Percentiles rank a stretch among this genome's conserved stretches.
Conservation (phyloP, 1,140 invertebrate species). For the Drosophila parabipectinata region DNA sequence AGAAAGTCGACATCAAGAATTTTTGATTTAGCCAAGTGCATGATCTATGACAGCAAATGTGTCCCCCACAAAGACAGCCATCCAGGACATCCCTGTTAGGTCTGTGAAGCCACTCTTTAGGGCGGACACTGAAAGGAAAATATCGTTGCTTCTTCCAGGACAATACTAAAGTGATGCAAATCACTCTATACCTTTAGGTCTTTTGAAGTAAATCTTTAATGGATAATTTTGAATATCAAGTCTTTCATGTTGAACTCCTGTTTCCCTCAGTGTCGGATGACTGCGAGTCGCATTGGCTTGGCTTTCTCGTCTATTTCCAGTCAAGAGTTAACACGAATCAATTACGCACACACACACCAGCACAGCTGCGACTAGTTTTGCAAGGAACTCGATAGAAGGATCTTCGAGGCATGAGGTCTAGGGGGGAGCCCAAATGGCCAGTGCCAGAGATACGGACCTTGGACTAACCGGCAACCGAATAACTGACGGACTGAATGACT, state of each 20-base stretch:
- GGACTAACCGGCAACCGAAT: slow-evolving; percentile 11
- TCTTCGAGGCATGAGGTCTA: background rate
- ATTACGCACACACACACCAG: slow-evolving; percentile 56
- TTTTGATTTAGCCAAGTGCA: slow-evolving; percentile 82
- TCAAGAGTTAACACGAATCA: slow-evolving; percentile 82
- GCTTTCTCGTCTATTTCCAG: slow-evolving; percentile 78
- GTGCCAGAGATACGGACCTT: slow-evolving; percentile 24
- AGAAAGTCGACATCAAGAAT: slow-evolving; percentile 72
- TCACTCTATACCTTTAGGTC: no score
- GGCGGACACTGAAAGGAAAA: slow-evolving; percentile 22
- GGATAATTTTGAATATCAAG: background rate
- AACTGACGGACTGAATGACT: slow-evolving; percentile 5
- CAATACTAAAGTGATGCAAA: background rate
- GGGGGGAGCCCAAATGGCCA: slow-evolving; percentile 18
- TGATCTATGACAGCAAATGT: slow-evolving; percentile 81
- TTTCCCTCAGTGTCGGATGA: slow-evolving; percentile 40
- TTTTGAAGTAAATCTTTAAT: background rate
- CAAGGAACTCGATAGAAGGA: slow-evolving; percentile 35
- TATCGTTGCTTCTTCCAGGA: background rate
- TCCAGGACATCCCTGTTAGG: slow-evolving; percentile 19
- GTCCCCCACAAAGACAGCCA: slow-evolving; percentile 64
- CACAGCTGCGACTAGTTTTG: slow-evolving; percentile 44
- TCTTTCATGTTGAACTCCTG: background rate
- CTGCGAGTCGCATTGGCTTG: slow-evolving; percentile 73
- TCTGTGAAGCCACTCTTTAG: slow-evolving; percentile 14